These are phyloP conservation scores for Sigmodon hispidus DNA, from an alignment of 2,113 vertebrate species.

Conservation along the genomic window DNA sequence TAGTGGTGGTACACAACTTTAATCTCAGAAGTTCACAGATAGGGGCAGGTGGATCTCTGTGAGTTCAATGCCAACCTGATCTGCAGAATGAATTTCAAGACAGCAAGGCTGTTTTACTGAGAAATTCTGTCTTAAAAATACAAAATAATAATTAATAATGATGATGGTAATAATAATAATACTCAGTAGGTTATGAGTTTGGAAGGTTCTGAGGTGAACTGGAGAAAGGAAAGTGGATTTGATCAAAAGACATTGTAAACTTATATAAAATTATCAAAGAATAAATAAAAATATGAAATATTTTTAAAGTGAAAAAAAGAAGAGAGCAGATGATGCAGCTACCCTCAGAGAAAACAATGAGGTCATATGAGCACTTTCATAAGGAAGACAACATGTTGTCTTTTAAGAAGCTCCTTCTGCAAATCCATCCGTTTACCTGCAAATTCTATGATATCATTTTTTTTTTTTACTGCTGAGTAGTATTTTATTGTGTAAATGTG, in stretches of 20 bases:
- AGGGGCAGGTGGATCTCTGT: neutral
- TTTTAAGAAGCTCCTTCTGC: neutral
- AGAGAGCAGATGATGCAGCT: neutral
- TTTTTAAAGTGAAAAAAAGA: neutral
- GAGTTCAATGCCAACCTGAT: neutral
- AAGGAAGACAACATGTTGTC: neutral
- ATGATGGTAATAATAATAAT: neutral
- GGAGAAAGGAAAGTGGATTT: neutral
- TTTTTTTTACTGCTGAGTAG: too few relatives aligned
- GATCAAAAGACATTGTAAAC: neutral
- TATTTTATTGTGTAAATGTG: too few relatives aligned
- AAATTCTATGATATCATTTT: too few relatives aligned
- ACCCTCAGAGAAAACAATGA: neutral
- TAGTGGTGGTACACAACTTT: neutral
- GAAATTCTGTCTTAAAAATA: too few relatives aligned
- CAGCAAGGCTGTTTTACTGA: too few relatives aligned
- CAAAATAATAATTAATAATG: too few relatives aligned
- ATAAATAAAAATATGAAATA: neutral
- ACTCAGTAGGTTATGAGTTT: neutral
- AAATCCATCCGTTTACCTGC: too few relatives aligned
- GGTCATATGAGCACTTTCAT: neutral
- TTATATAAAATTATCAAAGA: neutral
- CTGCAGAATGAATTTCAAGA: neutral
- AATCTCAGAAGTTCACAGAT: neutral
- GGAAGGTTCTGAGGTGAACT: neutral